Base-by-base conservation (phyloP, 2,888 invertebrate species). In the Falcaria lacertinaria region DNA sequence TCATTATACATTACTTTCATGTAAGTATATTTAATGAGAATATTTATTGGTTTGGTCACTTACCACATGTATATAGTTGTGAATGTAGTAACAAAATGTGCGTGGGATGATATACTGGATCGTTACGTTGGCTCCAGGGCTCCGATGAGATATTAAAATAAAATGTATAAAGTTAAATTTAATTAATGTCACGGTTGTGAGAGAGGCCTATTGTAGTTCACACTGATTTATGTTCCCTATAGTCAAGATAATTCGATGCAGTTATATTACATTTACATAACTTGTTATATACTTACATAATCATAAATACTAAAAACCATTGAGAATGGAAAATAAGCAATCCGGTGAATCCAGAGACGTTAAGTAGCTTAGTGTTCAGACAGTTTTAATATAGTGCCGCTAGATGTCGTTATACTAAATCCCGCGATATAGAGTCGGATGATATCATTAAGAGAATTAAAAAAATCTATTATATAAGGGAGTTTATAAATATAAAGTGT, bases 171-270 rank as follows among this genome's bases (percentile, higher is more conserved):
- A 51, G 60, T 50, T 50, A 47, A 48, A 60, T 54, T 57, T 52
- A 56, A 48, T 57, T 47, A 58, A 69, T 64, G 83, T 79, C 68
- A 80, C 74, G 88, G 88, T 88, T 88, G 88, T 88, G 88, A 88
- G 77, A 77, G 83, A 82, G 86, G 88, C 88, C 88, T 88, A 87
- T 78, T 50, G 74, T 85, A 84, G 81, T 78, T 60, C 64, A 74
- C 66, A 71, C 77, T 72, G 64, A 63, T 67, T 75, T 82, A 70
- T 66, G 74, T 77, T 79, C 74, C 70, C 73, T 63, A 53, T 7
- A 6, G 22, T 22, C 22, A 11, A 11, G 11, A 8, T 28, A 28
- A 28, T 7, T 1, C 28, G 28, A 28, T 28, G 28, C 28, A 28
- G 28, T 11, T 11, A 28, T 8, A 7, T 7, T 11, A 28, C 25